Base-by-base conservation (phyloP, 92 coral and sea anemone genomes). In the Palythoa grandiflora region DNA sequence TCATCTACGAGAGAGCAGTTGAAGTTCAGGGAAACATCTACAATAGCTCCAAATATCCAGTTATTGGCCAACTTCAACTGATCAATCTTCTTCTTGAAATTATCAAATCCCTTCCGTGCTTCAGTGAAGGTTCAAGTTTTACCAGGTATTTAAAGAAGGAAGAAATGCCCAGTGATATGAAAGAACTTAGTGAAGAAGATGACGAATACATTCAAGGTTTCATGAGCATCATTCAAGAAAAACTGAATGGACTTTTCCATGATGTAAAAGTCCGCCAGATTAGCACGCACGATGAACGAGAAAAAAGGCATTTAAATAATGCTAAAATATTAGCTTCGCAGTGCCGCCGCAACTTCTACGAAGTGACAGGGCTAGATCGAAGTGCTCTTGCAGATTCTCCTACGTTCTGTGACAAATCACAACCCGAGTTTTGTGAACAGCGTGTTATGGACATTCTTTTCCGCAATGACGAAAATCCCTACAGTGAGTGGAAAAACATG, bases 51-150 rank as follows among this genome's bases (percentile, higher is more conserved):
- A 66, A 76, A 14, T 91, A 87, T 65, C 86, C 95, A n/a, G 79
- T 90, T 89, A 89, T 92, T 84, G 95, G 95, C 66, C 88, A 92
- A 88, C 84, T 92, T 63, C 91, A 90, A 77, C 88, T 90, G 50
- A 79, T 75, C 35, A 68, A 87, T 52, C 83, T 86, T 12, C 91
- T 89, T 28, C 93, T 92, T 16, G 57, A 87, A 87, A 84, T 92
- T 78, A 83, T 92, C 79, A 92, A 92, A 55, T 78, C 73, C 9
- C 71, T 87, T 36, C 87, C 93, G 7, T 92, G 73, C 55, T 92
- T 92, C 53, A 71, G 20, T 5, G 91, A 78, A 7, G 80, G 89
- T 14, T 73, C 78, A 51, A 72, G 83, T 35, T 79, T 90, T 52
- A 79, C 89, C 36, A 71, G 54, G 68, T 90, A 90, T 59, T 79